Evolutionary conservation across 2,797 vertebrate species (phyloP).

Genomic region (Cryptoprocta ferox): DNA sequence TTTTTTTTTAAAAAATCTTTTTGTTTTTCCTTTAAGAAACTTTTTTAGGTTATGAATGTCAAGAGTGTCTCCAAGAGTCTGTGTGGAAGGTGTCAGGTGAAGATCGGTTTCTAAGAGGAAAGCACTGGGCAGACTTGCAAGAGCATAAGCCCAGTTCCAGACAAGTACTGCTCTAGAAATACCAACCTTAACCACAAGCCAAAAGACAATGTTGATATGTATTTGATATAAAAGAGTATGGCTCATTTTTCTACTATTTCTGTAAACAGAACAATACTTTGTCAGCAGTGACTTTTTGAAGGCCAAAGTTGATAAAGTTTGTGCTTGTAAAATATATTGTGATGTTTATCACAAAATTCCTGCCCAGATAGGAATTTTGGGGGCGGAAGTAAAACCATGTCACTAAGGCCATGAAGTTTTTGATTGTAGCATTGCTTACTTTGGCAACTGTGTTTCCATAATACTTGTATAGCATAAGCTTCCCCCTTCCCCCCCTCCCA

Average conservation of each 20-base stretch:
- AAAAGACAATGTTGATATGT: background rate
- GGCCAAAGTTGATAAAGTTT: conserved; percentile 4
- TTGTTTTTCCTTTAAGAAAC: background rate
- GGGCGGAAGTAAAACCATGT: conserved; percentile 28
- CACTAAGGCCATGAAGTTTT: background rate
- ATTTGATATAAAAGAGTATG: background rate
- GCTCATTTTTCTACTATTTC: background rate
- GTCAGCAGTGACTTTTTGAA: conserved; percentile 4
- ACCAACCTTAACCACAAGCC: background rate
- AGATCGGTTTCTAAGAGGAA: conserved; percentile 13
- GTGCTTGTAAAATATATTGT: conserved; percentile 21
- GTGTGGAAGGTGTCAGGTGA: background rate
- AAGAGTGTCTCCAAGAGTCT: background rate
- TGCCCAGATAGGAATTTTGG: conserved; percentile 23
- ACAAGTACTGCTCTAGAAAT: background rate
- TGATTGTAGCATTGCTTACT: background rate
- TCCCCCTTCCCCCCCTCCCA: too few species aligned
- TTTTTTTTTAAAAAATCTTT: background rate
- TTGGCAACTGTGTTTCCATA: background rate
- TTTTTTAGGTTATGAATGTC: conserved; percentile 16
- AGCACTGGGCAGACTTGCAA: background rate
- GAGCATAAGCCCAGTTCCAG: background rate
- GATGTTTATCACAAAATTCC: conserved; percentile 1
- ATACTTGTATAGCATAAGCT: background rate
- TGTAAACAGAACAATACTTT: conserved; percentile 36